A percentile compares a stretch with the other conserved stretches of the same genome.
Evolutionary conservation across 1,140 invertebrate species (phyloP).

Genomic region (Drosophila neocordata): DNA sequence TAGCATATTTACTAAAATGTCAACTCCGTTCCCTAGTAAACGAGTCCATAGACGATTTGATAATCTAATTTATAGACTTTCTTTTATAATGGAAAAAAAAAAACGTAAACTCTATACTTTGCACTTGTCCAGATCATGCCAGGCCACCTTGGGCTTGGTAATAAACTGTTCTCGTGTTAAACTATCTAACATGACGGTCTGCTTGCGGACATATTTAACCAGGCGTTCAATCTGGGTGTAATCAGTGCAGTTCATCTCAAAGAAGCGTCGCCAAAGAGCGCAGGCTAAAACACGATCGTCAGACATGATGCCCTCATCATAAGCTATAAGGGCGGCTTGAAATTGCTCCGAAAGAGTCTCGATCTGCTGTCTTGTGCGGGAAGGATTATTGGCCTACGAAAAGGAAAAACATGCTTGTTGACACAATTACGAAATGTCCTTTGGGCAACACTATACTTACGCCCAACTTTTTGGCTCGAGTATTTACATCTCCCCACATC

Average conservation of each 20-base stretch:
- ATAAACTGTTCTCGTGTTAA: conserved; percentile 82
- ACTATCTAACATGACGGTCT: conserved; percentile 85
- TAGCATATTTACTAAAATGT: conserved; percentile 72
- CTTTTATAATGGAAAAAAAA: conserved; percentile 52
- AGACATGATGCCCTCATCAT: conserved; percentile 91
- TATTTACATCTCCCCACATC: conserved; percentile 91
- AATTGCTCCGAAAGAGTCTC: conserved; percentile 89
- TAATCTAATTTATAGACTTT: conserved; percentile 42
- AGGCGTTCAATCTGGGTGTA: conserved; percentile 87
- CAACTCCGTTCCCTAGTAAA: conserved; percentile 58
- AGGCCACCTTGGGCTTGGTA: conserved; percentile 76
- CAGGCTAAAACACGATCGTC: conserved; percentile 90
- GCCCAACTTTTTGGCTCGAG: conserved; percentile 88
- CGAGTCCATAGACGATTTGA: conserved; percentile 57
- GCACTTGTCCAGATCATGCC: conserved; percentile 79
- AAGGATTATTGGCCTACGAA: conserved; percentile 84
- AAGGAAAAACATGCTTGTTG: not conserved
- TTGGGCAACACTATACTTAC: conserved; percentile 83
- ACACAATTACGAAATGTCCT: not conserved
- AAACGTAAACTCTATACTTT: conserved; percentile 45
- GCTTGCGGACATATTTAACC: conserved; percentile 88
- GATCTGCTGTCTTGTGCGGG: conserved; percentile 85
- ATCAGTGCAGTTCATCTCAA: conserved; percentile 85
- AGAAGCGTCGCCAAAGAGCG: conserved; percentile 93
- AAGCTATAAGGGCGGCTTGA: conserved; percentile 91